Percentiles rank a stretch among this genome's conserved stretches.
Conservation (phyloP, 2,888 invertebrate genomes). For the Choristoneura rosaceana region DNA sequence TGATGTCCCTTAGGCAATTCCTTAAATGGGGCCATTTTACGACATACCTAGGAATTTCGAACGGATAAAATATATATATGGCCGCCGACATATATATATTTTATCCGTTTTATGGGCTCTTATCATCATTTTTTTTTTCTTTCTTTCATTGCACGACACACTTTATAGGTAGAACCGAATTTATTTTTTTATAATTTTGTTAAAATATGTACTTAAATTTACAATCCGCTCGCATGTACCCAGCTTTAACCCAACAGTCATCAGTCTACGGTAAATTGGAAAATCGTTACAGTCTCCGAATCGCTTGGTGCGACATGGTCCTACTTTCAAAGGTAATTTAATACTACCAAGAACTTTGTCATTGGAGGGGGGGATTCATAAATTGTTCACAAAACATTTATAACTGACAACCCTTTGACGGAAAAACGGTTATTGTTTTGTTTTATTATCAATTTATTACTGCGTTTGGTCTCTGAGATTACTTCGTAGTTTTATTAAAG, state of each 20-base stretch:
- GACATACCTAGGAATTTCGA: too few relatives aligned
- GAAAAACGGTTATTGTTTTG: constrained; percentile 6
- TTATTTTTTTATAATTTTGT: too few relatives aligned
- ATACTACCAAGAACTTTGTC: constrained; percentile 7
- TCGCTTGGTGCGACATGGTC: constrained; percentile 8
- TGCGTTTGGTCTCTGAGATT: not conserved
- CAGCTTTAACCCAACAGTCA: constrained; percentile 13
- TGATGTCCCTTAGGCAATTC: too few relatives aligned
- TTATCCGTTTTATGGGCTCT: too few relatives aligned
- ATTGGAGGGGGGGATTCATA: not conserved
- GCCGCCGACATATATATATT: too few relatives aligned
- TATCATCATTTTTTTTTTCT: too few relatives aligned
- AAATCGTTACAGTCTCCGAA: constrained; percentile 3
- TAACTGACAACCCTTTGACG: not conserved
- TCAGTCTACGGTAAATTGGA: constrained; percentile 15
- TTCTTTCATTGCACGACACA: too few relatives aligned
- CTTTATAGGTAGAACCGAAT: too few relatives aligned
- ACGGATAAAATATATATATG: too few relatives aligned
- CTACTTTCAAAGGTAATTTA: not conserved
- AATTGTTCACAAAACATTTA: constrained; percentile 10
- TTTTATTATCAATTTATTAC: not conserved
- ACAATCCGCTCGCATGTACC: constrained; percentile 38
- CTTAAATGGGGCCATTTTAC: too few relatives aligned
- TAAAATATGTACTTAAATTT: too few relatives aligned
- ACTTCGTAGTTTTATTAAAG: not conserved